Evolutionary conservation across 2,888 invertebrate genomes (phyloP).

Genomic region (Acrocyrtus sp.): DNA sequence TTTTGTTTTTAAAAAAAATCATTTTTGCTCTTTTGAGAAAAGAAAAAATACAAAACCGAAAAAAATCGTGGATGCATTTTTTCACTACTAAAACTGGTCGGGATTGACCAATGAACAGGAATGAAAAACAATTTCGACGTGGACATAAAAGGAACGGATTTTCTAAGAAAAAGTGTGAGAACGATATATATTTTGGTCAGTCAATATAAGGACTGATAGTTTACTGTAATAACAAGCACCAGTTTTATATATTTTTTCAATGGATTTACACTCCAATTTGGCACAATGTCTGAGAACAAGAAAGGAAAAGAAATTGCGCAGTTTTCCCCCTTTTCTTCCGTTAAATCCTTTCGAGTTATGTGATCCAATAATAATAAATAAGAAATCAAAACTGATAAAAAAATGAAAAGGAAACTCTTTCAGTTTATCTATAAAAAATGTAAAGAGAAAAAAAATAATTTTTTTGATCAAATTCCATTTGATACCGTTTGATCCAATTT

Average conservation of each 20-base stretch:
- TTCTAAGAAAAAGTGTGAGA: constrained; percentile 34
- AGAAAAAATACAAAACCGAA: too few relatives aligned
- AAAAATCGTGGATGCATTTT: constrained; percentile 15
- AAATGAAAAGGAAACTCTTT: too few relatives aligned
- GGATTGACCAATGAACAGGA: constrained; percentile 35
- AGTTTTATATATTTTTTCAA: too few relatives aligned
- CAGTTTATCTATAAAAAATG: background rate
- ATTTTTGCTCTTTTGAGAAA: too few relatives aligned
- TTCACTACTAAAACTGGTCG: constrained; percentile 14
- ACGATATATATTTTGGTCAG: constrained; percentile 24
- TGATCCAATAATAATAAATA: too few relatives aligned
- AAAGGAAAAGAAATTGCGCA: constrained; percentile 15
- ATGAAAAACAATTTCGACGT: constrained; percentile 3
- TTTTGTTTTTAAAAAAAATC: constrained; percentile 25
- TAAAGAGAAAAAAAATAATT: constrained; percentile 1
- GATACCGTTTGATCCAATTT: constrained; percentile 25
- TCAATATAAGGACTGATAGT: too few relatives aligned
- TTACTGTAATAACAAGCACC: too few relatives aligned
- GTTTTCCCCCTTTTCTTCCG: constrained; percentile 10
- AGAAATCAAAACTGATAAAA: too few relatives aligned
- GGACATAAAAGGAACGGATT: constrained; percentile 33
- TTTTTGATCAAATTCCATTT: constrained; percentile 14
- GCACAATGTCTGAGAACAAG: too few relatives aligned
- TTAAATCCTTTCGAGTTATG: constrained; percentile 26
- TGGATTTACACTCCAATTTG: too few relatives aligned